These are phyloP conservation scores for Nyctibius bracteatus DNA, from an alignment of 2,113 vertebrate species.

Conservation along the genomic window DNA sequence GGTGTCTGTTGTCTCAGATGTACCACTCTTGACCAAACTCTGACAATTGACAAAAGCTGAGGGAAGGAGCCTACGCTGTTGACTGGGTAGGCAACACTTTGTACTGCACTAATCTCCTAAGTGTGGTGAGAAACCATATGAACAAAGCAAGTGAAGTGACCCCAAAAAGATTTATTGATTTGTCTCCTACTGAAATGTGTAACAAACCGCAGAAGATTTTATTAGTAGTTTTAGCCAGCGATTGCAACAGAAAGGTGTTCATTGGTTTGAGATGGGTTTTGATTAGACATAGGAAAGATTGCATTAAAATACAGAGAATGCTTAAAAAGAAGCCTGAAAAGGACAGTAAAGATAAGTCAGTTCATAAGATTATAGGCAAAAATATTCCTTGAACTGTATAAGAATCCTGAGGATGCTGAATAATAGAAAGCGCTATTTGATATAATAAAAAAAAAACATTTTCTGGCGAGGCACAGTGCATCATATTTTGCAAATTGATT, in stretches of 20 bases:
- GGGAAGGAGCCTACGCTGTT: not conserved
- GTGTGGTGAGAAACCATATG: not conserved
- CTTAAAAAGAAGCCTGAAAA: not conserved
- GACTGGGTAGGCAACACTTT: not conserved
- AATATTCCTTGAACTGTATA: not conserved
- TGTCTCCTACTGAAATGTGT: not conserved
- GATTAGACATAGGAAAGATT: not conserved
- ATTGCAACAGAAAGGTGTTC: not conserved
- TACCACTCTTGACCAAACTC: not conserved
- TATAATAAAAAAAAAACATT: not conserved
- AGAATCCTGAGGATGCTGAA: not conserved
- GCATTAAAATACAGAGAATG: not conserved
- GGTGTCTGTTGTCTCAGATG: not conserved
- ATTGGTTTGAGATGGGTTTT: not conserved
- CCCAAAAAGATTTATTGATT: not conserved
- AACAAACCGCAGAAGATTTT: not conserved
- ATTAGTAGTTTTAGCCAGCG: not conserved
- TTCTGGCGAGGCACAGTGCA: not conserved
- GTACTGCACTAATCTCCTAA: not conserved
- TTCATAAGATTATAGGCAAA: not conserved
- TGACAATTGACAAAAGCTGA: not conserved
- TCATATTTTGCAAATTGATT: not conserved
- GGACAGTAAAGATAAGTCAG: not conserved
- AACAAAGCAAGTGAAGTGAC: not conserved
- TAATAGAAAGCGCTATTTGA: not conserved